These are phyloP conservation scores for Zoanthus sansibaricus DNA, from an alignment of 92 coral and sea anemone genomes.

Conservation along the genomic window DNA sequence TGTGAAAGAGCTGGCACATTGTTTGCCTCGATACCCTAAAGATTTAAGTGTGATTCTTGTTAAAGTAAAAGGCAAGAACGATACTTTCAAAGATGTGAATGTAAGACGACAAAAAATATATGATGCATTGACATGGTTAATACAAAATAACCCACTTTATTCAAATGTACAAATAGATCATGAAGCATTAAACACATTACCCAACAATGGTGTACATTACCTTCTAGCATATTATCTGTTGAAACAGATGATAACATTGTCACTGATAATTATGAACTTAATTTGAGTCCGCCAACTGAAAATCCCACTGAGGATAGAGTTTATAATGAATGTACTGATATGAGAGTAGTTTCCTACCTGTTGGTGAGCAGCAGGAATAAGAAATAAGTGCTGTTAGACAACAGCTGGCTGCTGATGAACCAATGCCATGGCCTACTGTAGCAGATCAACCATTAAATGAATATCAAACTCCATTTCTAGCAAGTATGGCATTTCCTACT, in stretches of 20 bases:
- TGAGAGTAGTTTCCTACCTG: constrained; percentile 1
- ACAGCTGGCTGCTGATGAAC: not conserved
- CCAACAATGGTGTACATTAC: not conserved
- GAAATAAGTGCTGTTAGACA: not conserved
- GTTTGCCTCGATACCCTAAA: not conserved
- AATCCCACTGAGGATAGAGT: not conserved
- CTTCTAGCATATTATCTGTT: not conserved
- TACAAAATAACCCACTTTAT: not conserved
- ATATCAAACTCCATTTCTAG: not conserved
- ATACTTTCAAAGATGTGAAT: not conserved
- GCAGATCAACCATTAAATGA: not conserved
- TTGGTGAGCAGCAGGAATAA: not conserved
- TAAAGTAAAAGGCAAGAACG: not conserved
- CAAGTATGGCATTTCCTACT: not conserved
- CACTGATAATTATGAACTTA: not conserved
- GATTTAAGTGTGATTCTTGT: not conserved
- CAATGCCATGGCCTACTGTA: not conserved
- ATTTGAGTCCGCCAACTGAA: not conserved
- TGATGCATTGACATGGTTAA: too few relatives aligned
- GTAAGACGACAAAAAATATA: not conserved
- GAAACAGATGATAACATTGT: not conserved
- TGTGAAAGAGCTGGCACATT: not conserved
- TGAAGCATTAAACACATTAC: not conserved
- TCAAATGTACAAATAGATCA: not conserved
- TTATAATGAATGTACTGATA: not conserved